A percentile compares a stretch with the other conserved stretches of the same genome.
Conservation (phyloP, 2,113 vertebrate genomes). For the Paradisaea rubra region DNA sequence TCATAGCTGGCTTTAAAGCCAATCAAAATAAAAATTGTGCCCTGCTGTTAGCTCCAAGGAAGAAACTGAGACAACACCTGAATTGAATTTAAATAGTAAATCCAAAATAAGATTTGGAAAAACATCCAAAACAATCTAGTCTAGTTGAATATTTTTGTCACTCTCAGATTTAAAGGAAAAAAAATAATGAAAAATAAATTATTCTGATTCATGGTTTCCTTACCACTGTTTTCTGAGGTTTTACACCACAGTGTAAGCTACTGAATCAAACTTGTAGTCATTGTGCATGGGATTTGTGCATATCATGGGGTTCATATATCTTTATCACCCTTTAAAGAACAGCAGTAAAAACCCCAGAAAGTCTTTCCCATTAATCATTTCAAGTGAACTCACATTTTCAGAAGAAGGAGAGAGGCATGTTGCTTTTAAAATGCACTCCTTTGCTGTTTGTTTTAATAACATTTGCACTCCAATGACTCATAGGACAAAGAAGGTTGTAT, state of each 20-base stretch:
- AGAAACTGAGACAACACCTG: background rate
- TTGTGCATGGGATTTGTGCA: constrained; percentile 29
- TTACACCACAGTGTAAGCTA: constrained; percentile 18
- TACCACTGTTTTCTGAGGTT: constrained; percentile 12
- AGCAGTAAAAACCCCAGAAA: constrained; percentile 6
- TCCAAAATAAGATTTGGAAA: background rate
- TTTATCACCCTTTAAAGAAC: constrained; percentile 59
- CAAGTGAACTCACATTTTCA: constrained; percentile 23
- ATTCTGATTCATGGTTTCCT: constrained; percentile 38
- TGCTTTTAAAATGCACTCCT: constrained; percentile 22
- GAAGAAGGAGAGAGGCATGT: background rate
- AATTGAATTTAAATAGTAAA: background rate
- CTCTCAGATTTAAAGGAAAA: background rate
- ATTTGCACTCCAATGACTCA: background rate
- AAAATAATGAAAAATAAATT: background rate
- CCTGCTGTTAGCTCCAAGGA: background rate
- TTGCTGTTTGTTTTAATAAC: constrained; percentile 29
- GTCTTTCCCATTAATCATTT: constrained; percentile 43
- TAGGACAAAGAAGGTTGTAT: background rate
- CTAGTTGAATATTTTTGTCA: background rate
- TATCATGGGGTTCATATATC: constrained; percentile 59
- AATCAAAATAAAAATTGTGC: background rate
- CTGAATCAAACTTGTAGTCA: constrained; percentile 4
- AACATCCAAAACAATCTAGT: background rate
- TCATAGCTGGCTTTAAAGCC: background rate